These are phyloP conservation scores for Paracyprichromis sp. DNA, from an alignment of 2,113 vertebrate species.

Conservation along the genomic window DNA sequence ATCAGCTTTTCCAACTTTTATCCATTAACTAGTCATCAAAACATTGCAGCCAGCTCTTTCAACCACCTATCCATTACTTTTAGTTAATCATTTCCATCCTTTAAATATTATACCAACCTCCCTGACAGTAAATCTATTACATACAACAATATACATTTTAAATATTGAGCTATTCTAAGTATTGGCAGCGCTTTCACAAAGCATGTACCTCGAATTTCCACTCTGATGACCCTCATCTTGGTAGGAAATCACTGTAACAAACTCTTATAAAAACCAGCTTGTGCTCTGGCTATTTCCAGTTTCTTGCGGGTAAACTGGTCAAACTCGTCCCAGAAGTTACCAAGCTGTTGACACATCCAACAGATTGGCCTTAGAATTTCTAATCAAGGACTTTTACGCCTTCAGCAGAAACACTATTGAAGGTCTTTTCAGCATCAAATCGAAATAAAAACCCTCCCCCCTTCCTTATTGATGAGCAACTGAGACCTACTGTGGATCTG, in stretches of 20 bases:
- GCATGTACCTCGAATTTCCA: background rate
- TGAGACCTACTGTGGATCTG: constrained; percentile 66
- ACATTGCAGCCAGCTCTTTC: background rate
- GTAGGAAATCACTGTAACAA: background rate
- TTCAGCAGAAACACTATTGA: constrained; percentile 42
- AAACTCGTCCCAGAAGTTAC: background rate
- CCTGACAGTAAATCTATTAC: background rate
- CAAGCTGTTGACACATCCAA: constrained; percentile 27
- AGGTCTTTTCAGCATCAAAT: constrained; percentile 61
- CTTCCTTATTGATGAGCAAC: constrained; percentile 66
- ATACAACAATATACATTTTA: background rate
- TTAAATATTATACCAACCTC: background rate
- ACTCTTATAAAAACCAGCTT: background rate
- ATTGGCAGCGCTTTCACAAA: background rate
- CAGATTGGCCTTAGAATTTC: constrained; percentile 19
- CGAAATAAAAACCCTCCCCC: constrained; percentile 66
- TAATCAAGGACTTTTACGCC: constrained; percentile 28
- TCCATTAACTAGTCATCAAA: background rate
- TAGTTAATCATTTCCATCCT: background rate
- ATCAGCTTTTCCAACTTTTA: background rate
- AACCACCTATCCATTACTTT: background rate
- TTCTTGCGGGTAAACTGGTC: background rate
- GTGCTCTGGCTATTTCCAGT: background rate
- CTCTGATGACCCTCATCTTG: background rate
- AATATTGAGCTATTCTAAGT: background rate